Evolutionary conservation across 2,797 vertebrate species (phyloP).

Genomic region (Acridotheres tristis): DNA sequence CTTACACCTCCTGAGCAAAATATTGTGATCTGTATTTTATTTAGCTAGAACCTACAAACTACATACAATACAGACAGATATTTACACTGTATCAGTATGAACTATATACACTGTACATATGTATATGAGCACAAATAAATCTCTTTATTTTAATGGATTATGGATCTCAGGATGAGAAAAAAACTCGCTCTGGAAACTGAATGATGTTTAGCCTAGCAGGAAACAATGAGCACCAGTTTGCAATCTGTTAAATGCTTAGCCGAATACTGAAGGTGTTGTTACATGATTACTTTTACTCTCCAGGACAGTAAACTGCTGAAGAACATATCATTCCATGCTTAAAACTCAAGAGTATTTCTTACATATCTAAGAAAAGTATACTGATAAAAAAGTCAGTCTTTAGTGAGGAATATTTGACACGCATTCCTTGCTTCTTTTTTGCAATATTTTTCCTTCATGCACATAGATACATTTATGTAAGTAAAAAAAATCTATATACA

Average conservation of each 20-base stretch:
- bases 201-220: not conserved
- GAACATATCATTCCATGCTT: not conserved
- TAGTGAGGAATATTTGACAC: not conserved
- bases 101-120: not conserved
- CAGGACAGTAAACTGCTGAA: not conserved
- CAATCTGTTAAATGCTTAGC: not conserved
- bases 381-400: not conserved
- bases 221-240: not conserved
- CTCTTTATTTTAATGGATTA: not conserved
- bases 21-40: not conserved
- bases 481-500: not conserved
- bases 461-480: not conserved
- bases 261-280: not conserved
- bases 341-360: not conserved
- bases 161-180: not conserved
- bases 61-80: not conserved
- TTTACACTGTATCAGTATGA: not conserved
- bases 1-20: not conserved
- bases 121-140: not conserved
- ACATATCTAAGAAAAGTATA: not conserved
- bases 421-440: not conserved
- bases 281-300: not conserved
- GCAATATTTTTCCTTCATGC: not conserved
- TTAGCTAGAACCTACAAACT: not conserved
- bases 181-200: not conserved